Base-by-base conservation (phyloP, 2,888 invertebrate species). In the Drosophila histrio region DNA sequence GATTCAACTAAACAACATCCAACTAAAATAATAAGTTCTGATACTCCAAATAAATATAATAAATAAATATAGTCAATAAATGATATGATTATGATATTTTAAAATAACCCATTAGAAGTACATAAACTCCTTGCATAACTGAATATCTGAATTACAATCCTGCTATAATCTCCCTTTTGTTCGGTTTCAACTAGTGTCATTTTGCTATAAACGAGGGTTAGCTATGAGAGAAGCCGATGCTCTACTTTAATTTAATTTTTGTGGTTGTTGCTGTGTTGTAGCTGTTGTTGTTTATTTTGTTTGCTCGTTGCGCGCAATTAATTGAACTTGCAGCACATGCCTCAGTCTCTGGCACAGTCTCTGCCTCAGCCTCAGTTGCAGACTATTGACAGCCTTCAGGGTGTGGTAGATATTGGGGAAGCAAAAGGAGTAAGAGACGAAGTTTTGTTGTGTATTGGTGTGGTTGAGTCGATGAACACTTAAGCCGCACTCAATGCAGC, bases 191-290 rank as follows among this genome's bases (percentile, higher is more conserved):
- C 60, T 61, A 15, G 56, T 75, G 60, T 61, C 70, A 75, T 64
- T 59, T 28, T 0, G 15, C 7, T 21, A 17, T 21, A 9, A 19
- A 15, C 8, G 7, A 7, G 36, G 13, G 13, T 41, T 39, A 28
- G 52, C 44, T 44, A 3, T 9, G 36, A 43, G 53, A 24, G 22
- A 50, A 63, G 69, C 62, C 60, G 62, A 46, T 75, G 84, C 73
- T 85, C 79, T 65, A 90, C 88, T 89, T 89, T 89, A 89, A 89
- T 89, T 89, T 89, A 90, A 89, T 89, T 90, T 90, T 81, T 89
- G 89, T 69, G 90, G 89, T 87, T 85, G 73, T 66, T 71, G 75
- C 59, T 61, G 56, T 44, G 60, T 26, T 61, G 49, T 47, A n/a
- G 52, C 39, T 76, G 77, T 53, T 79, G 80, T 79, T 82, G 81